Evolutionary conservation across 2,797 vertebrate species (phyloP).

Genomic region (Tympanoctomys barrerae): DNA sequence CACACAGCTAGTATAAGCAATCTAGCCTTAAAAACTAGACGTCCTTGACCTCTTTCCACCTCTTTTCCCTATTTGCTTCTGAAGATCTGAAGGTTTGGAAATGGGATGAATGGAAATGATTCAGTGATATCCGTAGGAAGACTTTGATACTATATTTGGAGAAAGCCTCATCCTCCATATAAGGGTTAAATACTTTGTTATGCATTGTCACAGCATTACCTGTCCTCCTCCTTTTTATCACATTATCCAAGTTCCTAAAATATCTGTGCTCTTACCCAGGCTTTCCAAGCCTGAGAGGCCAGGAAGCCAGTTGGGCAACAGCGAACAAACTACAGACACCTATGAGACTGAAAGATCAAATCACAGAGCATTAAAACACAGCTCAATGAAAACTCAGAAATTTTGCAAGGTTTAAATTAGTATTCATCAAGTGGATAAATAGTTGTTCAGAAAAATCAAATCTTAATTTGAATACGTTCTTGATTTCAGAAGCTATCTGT

Average conservation of each 20-base stretch:
- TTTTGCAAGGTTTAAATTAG: conserved; percentile 41
- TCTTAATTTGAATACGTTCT: conserved; percentile 47
- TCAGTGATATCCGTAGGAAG: neutral
- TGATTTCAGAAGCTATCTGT: conserved; percentile 36
- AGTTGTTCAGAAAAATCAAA: conserved; percentile 61
- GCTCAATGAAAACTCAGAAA: neutral
- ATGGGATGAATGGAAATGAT: neutral
- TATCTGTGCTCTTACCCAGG: neutral
- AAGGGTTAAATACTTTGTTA: neutral
- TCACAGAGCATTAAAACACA: neutral
- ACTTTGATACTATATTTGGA: neutral
- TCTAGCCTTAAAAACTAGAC: neutral
- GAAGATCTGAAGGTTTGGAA: neutral
- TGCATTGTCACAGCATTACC: neutral
- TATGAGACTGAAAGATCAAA: neutral
- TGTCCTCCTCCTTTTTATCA: neutral
- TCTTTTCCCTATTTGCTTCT: neutral
- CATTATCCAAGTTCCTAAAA: neutral
- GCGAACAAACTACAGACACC: neutral
- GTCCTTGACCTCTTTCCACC: neutral
- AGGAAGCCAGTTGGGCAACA: neutral
- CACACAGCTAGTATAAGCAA: neutral
- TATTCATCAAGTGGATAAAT: conserved; percentile 11
- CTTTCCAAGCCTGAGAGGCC: neutral
- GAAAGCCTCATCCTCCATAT: neutral